A percentile compares a stretch with the other conserved stretches of the same genome.
These are phyloP conservation scores for Magallana angulata DNA, from an alignment of 1,140 invertebrate genomes.

Conservation along the genomic window DNA sequence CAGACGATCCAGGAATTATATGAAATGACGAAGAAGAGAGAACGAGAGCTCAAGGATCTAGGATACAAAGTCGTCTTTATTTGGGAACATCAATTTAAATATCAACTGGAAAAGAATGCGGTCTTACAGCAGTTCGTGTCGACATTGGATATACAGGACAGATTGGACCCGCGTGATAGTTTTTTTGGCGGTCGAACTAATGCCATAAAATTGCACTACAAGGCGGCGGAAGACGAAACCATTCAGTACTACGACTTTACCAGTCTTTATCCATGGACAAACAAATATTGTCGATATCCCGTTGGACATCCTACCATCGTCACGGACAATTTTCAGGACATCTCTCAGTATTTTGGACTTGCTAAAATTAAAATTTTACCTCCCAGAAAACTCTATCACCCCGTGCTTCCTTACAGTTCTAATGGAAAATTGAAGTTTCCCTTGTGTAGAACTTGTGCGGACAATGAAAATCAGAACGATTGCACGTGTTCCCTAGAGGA, in stretches of 20 bases:
- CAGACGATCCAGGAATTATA: conserved; percentile 51
- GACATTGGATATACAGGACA: conserved; percentile 29
- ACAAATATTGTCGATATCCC: conserved; percentile 49
- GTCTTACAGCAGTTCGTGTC: conserved; percentile 22
- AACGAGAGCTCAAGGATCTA: background rate
- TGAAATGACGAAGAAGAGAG: conserved; percentile 35
- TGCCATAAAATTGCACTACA: conserved; percentile 38
- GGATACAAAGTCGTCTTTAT: conserved; percentile 28
- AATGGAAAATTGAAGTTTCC: conserved; percentile 56
- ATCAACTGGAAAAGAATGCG: conserved; percentile 16
- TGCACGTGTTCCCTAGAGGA: conserved; percentile 18
- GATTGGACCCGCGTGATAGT: conserved; percentile 48
- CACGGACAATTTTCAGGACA: conserved; percentile 37
- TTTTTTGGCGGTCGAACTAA: conserved; percentile 54
- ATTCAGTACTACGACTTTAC: conserved; percentile 52
- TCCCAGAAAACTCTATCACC: conserved; percentile 40
- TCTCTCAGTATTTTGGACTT: conserved; percentile 42
- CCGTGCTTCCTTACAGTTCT: conserved; percentile 48
- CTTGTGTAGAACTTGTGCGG: conserved; percentile 41
- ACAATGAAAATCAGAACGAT: conserved; percentile 29
- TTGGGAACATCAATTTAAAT: conserved; percentile 46
- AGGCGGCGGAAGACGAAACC: conserved; percentile 35
- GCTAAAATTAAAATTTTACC: conserved; percentile 44
- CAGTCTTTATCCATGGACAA: conserved; percentile 43
- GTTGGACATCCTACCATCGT: conserved; percentile 47